A percentile compares a stretch with the other conserved stretches of the same genome.
Evolutionary conservation across 2,113 vertebrate genomes (phyloP).

Genomic region (Microcebus griseorufus): DNA sequence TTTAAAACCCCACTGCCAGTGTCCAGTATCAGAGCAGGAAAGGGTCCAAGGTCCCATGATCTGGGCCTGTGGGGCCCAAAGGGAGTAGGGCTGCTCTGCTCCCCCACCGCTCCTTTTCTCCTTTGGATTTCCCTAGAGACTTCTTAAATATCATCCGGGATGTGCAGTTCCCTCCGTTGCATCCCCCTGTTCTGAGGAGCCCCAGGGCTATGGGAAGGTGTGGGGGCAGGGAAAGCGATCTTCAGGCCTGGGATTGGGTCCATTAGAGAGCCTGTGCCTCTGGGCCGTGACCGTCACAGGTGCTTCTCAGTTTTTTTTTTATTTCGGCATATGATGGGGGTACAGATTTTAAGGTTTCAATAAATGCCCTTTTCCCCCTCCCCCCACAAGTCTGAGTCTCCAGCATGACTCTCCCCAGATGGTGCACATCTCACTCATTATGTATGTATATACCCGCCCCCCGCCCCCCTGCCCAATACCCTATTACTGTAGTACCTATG

Average conservation of each 20-base stretch:
- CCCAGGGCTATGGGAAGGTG: neutral
- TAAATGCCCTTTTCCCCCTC: no score
- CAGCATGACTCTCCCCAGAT: no score
- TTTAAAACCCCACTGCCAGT: neutral
- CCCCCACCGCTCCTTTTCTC: neutral
- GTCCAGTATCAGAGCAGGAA: no score
- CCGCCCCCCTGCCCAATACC: no score
- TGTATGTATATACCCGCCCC: no score
- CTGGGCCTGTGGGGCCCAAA: neutral
- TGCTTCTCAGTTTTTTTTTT: neutral
- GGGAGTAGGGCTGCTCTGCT: no score
- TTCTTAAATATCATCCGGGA: neutral
- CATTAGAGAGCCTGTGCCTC: neutral
- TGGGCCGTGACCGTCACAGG: no score
- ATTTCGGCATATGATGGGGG: no score
- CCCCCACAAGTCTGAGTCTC: no score
- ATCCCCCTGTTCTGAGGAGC: neutral
- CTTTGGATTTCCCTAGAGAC: neutral
- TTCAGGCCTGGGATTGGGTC: rapidly evolving
- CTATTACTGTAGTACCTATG: no score
- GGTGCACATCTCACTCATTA: no score
- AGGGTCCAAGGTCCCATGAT: neutral
- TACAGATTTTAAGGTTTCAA: no score
- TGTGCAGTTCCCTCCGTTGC: neutral
- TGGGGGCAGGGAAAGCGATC: neutral